These are phyloP conservation scores for Carduelis carduelis DNA, from an alignment of 2,797 vertebrate species.

Conservation along the genomic window DNA sequence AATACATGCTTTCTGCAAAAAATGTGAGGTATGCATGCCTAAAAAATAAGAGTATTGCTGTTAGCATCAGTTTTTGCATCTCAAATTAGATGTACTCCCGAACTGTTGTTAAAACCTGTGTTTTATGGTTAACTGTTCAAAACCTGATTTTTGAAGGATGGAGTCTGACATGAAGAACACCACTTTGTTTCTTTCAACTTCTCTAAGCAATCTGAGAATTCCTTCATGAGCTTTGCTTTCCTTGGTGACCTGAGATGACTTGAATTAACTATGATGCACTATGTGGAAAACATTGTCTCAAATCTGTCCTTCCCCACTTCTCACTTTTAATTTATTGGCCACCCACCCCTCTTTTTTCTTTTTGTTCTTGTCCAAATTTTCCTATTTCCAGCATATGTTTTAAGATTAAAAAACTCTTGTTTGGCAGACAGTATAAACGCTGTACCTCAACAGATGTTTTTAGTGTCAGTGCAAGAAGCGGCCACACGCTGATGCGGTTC, in stretches of 20 bases:
- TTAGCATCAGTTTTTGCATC: background rate
- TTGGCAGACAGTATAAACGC: conserved; percentile 37
- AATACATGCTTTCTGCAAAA: background rate
- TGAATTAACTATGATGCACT: conserved; percentile 21
- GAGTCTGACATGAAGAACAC: background rate
- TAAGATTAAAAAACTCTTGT: conserved; percentile 62
- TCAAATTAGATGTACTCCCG: background rate
- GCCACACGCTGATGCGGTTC: conserved; percentile 66
- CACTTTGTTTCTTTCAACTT: background rate
- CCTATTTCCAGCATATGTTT: conserved; percentile 60
- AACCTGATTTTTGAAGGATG: background rate
- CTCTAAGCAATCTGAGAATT: background rate
- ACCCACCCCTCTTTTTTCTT: conserved; percentile 40
- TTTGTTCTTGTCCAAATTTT: conserved; percentile 42
- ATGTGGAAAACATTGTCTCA: conserved; percentile 52
- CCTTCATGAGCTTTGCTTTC: background rate
- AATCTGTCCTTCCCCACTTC: background rate
- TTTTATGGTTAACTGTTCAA: conserved; percentile 1
- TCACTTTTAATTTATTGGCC: conserved; percentile 52
- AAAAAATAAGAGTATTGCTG: background rate
- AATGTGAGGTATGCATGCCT: background rate
- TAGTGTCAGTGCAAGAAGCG: conserved; percentile 54
- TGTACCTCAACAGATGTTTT: conserved; percentile 65
- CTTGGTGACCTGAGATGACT: conserved; percentile 49
- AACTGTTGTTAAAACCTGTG: background rate